Conservation (phyloP, 2,797 vertebrate species). For the Ficedula albicollis region DNA sequence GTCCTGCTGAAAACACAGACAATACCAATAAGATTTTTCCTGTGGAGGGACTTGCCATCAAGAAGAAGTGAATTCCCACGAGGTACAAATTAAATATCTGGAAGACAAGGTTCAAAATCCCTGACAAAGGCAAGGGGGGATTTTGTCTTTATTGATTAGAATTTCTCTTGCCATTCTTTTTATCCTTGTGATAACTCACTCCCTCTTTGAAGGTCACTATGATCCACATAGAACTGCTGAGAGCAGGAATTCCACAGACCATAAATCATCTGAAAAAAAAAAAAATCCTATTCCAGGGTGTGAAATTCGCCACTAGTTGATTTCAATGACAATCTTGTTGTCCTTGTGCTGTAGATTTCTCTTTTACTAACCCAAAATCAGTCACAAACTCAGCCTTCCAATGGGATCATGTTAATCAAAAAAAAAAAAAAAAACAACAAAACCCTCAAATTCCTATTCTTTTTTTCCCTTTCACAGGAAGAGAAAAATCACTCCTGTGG, state of each 20-base stretch:
- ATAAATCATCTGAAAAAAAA: background rate
- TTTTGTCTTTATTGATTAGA: background rate
- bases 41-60: background rate
- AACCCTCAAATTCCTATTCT: background rate
- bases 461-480: background rate
- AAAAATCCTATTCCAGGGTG: background rate
- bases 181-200: background rate
- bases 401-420: background rate
- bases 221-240: background rate
- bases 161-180: background rate
- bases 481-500: background rate
- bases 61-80: background rate
- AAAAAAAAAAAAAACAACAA: too few species aligned
- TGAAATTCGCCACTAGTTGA: background rate
- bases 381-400: background rate
- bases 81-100: background rate
- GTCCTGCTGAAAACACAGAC: background rate
- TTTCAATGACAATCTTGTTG: background rate
- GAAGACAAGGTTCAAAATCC: background rate
- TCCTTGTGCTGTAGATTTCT: background rate
- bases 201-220: background rate
- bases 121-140: rapidly evolving
- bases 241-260: background rate
- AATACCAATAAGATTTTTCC: rapidly evolving
- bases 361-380: background rate